Evolutionary conservation across 2,888 invertebrate species (phyloP), one percentile per base, ranked within the genome.

Genomic region (Lycophotia porphyrea): DNA sequence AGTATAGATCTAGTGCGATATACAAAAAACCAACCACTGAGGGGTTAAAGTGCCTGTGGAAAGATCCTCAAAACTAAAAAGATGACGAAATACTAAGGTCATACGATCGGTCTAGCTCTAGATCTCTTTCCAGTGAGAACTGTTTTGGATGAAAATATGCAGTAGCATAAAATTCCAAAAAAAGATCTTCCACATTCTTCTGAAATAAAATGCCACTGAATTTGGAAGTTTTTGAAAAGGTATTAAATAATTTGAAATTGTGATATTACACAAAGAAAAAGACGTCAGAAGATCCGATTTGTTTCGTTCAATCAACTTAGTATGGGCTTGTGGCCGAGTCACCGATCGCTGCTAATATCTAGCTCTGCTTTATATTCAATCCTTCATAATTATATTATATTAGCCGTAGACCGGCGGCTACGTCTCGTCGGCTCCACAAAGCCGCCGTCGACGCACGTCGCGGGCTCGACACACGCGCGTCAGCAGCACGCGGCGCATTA

Each of bases 401-500:
- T 58, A 24, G 63, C 18, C 2, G 39, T 9, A n/a, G 24, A 69
- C 63, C 58, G 76, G 52, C 55, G 63, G 73, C 80, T 31, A 8
- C 21, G 84, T 85, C 75, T 78, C 44, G 84, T 81, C 87, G 85
- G 83, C 80, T 74, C 65, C 80, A 85, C 87, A 86, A 86, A 86
- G 86, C 75, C 87, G 69, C 65, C 71, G 42, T 61, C 64, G 39
- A 7, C 39, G n/a, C 63, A 63, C 52, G 73, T 70, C 71, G 84
- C n/a, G 15, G 15, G 34, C 60, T 39, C 39, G 63, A 63, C 63
- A 39, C 63, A 63, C 47, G 60, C 84, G 76, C 85, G 85, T 65
- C 70, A 36, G 68, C 34, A 74, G 76, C 85, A 70, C 81, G 85
- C 80, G 78, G 66, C 74, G 39, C 82, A 88, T 88, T 85, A 88